phyloP scores from a whole-genome alignment of 2,113 vertebrate species.

The Chamaetylas fuelleborni region DNA sequence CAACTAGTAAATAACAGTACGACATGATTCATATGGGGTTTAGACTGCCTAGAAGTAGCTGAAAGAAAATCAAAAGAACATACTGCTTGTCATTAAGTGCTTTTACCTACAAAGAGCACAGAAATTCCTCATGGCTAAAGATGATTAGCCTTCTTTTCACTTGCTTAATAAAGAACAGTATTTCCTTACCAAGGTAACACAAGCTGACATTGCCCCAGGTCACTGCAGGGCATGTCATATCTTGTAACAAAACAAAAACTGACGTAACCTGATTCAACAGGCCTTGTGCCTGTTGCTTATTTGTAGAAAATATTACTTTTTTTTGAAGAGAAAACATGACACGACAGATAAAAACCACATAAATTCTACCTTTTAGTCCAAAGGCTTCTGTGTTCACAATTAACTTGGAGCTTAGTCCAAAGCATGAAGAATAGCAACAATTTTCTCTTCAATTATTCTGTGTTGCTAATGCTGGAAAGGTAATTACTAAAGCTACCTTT shows the following conservation, averaged over 20 bases:
- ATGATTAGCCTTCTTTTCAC: slow-evolving; percentile 35
- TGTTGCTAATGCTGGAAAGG: background rate
- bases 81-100: background rate
- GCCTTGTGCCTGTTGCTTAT: slow-evolving; percentile 71
- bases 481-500: background rate
- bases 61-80: slow-evolving; percentile 6
- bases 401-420: background rate
- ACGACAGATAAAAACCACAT: background rate
- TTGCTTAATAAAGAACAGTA: slow-evolving; percentile 68
- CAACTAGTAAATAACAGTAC: slow-evolving; percentile 18
- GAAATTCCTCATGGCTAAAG: slow-evolving; percentile 6
- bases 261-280: slow-evolving; percentile 67
- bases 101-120: slow-evolving; percentile 22
- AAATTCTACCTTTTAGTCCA: slow-evolving; percentile 22
- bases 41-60: background rate
- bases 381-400: background rate
- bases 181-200: slow-evolving; percentile 60
- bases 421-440: background rate
- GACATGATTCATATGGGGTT: background rate
- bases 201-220: slow-evolving; percentile 73
- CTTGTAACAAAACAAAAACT: slow-evolving; percentile 64
- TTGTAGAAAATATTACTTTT: slow-evolving; percentile 55
- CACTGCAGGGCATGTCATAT: slow-evolving; percentile 68
- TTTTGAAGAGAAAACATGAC: slow-evolving; percentile 30
- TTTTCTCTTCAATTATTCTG: slow-evolving; percentile 32